phyloP scores from a whole-genome alignment of 2,113 vertebrate species.

The Lutjanus erythropterus region DNA sequence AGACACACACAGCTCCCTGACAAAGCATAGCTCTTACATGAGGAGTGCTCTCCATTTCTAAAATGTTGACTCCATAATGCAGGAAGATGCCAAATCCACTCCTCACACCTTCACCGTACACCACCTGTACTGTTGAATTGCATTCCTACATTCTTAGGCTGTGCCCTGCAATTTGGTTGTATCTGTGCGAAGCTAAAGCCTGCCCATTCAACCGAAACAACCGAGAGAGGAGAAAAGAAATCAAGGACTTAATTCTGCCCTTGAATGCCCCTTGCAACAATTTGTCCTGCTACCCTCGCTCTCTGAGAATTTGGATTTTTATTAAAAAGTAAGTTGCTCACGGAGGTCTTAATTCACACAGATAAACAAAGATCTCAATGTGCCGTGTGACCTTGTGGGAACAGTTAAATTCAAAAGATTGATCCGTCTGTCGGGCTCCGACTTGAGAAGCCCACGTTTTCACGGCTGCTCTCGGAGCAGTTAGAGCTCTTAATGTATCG shows the following conservation, averaged over 20 bases:
- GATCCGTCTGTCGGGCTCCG: neutral
- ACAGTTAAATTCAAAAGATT: neutral
- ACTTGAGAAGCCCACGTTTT: constrained; percentile 15
- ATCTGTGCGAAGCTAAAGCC: neutral
- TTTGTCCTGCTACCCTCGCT: neutral
- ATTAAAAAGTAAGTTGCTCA: neutral
- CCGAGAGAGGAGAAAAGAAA: neutral
- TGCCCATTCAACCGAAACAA: neutral
- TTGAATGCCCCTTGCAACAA: neutral
- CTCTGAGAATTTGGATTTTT: neutral
- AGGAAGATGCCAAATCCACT: constrained; percentile 4
- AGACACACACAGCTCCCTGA: neutral
- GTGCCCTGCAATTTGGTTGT: neutral
- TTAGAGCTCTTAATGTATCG: constrained; percentile 19
- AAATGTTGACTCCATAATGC: neutral
- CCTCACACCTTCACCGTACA: neutral
- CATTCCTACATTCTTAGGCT: neutral
- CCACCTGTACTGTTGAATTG: neutral
- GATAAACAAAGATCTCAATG: constrained; percentile 26
- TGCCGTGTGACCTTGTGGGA: constrained; percentile 17
- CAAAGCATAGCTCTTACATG: neutral
- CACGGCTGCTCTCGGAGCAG: constrained; percentile 9
- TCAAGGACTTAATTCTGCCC: constrained; percentile 4
- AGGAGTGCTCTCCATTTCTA: neutral
- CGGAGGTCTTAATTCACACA: constrained; percentile 6